A percentile compares a stretch with the other conserved stretches of the same genome.
phyloP scores from a whole-genome alignment of 2,113 vertebrate genomes.

The Capreolus pygargus region DNA sequence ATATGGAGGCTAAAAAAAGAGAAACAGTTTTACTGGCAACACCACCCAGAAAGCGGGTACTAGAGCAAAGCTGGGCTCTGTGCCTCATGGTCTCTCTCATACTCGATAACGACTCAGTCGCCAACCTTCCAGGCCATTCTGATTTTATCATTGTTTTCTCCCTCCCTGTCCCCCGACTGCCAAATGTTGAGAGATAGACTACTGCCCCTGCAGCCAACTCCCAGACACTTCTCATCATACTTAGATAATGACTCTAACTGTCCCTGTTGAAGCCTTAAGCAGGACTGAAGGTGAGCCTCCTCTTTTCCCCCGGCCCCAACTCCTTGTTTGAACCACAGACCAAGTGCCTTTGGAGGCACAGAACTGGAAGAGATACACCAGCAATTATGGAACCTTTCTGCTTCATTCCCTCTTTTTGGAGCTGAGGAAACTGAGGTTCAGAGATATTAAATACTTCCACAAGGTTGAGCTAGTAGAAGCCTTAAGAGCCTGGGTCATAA shows the following conservation, averaged over 20 bases:
- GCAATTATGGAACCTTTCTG: neutral
- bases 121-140: neutral
- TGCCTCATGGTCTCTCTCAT: neutral
- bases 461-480: neutral
- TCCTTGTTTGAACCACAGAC: neutral
- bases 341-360: neutral
- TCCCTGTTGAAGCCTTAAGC: neutral
- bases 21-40: neutral
- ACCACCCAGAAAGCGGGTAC: neutral
- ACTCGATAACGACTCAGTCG: neutral
- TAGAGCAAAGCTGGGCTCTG: neutral
- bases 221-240: neutral
- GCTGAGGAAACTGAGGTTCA: constrained; percentile 1
- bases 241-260: neutral
- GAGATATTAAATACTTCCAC: neutral
- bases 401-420: neutral
- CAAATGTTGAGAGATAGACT: neutral
- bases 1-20: neutral
- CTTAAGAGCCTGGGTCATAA: neutral
- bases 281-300: neutral
- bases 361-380: neutral
- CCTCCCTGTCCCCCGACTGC: neutral
- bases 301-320: neutral
- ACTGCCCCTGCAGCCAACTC: neutral
- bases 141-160: neutral